A percentile compares a stretch with the other conserved stretches of the same genome.
These are phyloP conservation scores for Stichopus horrens DNA, from an alignment of 53 echinoderm and acorn worm genomes.

Conservation along the genomic window DNA sequence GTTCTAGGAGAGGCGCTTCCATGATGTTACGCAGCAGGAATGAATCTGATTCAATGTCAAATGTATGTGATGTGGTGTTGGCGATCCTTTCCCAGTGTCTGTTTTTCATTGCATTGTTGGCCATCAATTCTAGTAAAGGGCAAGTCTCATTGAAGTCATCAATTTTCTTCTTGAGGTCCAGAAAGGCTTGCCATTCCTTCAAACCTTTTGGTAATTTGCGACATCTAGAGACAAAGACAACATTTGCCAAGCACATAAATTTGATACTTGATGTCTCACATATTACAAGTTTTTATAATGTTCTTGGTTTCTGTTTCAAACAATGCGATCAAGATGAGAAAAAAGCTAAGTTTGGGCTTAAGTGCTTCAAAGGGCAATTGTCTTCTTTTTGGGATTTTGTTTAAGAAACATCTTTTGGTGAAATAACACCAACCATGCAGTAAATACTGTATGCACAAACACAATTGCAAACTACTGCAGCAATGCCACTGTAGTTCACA, in stretches of 20 bases:
- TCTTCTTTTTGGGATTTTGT: no score
- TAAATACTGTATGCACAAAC: no score
- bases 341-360: no score
- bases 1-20: conserved; percentile 86
- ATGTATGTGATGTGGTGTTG: conserved; percentile 74
- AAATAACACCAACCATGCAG: no score
- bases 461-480: no score
- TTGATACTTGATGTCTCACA: not conserved
- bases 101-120: conserved; percentile 94
- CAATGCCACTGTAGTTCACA: no score
- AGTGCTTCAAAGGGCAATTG: no score
- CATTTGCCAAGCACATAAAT: not conserved
- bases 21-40: conserved; percentile 88
- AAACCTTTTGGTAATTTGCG: conserved; percentile 92
- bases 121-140: conserved; percentile 94
- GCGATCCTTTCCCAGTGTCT: conserved; percentile 94
- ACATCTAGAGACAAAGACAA: conserved; percentile 57
- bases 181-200: conserved; percentile 93
- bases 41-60: conserved; percentile 89
- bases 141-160: conserved; percentile 99
- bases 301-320: not conserved
- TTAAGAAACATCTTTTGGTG: no score
- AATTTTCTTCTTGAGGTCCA: conserved; percentile 92
- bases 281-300: not conserved
- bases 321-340: no score